Conservation (phyloP, 2,888 invertebrate species). For the Matsumyia berberina region DNA sequence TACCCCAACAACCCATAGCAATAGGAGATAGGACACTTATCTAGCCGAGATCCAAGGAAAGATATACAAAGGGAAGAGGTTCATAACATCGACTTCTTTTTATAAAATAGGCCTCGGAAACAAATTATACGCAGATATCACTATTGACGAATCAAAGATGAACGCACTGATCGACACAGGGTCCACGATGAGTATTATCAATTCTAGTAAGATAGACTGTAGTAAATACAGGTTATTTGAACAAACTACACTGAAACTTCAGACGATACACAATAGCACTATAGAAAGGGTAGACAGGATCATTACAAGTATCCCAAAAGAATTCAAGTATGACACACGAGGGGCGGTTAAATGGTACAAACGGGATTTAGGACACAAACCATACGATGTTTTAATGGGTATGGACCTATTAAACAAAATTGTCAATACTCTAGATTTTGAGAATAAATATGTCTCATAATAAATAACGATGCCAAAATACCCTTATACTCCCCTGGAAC, state of each 20-base stretch:
- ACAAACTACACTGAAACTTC: not conserved
- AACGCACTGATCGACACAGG: slow-evolving; percentile 23
- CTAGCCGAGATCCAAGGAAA: too few relatives aligned
- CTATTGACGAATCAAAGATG: slow-evolving; percentile 6
- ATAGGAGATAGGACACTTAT: slow-evolving; percentile 24
- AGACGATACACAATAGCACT: slow-evolving; percentile 32
- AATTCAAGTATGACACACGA: slow-evolving; percentile 9
- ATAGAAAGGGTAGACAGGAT: slow-evolving; percentile 27
- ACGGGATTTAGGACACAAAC: not conserved
- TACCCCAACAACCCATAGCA: not conserved
- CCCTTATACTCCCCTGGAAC: not conserved
- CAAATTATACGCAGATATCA: slow-evolving; percentile 10
- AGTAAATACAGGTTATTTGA: slow-evolving; percentile 4
- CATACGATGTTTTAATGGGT: slow-evolving; percentile 20
- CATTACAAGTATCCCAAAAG: slow-evolving; percentile 12
- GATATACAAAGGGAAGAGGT: too few relatives aligned
- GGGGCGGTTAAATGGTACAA: slow-evolving; percentile 9
- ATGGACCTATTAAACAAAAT: slow-evolving; percentile 27
- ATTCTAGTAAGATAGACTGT: slow-evolving; percentile 16
- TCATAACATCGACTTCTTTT: slow-evolving; percentile 28
- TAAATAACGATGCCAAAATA: slow-evolving; percentile 11
- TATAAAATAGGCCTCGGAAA: slow-evolving; percentile 28
- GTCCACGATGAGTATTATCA: slow-evolving; percentile 35
- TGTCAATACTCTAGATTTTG: slow-evolving; percentile 12
- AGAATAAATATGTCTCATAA: slow-evolving; percentile 12